Percentiles rank a stretch among this genome's conserved stretches.
phyloP scores from a whole-genome alignment of 2,888 invertebrate species.

The Lordiphosa fenestrarum region DNA sequence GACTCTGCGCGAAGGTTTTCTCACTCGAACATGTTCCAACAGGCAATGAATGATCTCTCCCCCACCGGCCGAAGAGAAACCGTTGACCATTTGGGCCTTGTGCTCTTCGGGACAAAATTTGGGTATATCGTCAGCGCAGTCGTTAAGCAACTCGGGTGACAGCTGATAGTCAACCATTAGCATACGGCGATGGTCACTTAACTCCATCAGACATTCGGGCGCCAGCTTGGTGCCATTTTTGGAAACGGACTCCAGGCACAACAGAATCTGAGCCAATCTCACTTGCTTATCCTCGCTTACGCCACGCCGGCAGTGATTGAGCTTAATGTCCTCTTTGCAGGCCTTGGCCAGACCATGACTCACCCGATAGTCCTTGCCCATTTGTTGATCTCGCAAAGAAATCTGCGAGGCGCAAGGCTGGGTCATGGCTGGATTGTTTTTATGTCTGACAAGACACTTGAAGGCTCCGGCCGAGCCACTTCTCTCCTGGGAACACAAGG shows the following conservation, averaged over 20 bases:
- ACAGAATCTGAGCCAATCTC: slow-evolving; percentile 92
- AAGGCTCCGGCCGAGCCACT: slow-evolving; percentile 92
- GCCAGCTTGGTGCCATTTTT: slow-evolving; percentile 87
- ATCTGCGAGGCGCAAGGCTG: slow-evolving; percentile 90
- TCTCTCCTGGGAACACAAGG: slow-evolving; percentile 86
- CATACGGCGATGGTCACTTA: slow-evolving; percentile 93
- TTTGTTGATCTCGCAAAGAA: slow-evolving; percentile 90
- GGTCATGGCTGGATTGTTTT: slow-evolving; percentile 85
- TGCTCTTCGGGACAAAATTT: slow-evolving; percentile 88
- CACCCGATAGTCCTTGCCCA: slow-evolving; percentile 94
- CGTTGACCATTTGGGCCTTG: slow-evolving; percentile 62
- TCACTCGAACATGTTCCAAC: slow-evolving; percentile 91
- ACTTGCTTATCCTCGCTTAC: slow-evolving; percentile 91
- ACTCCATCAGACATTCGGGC: slow-evolving; percentile 91
- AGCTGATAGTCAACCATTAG: slow-evolving; percentile 96
- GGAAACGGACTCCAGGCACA: slow-evolving; percentile 92
- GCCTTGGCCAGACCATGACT: slow-evolving; percentile 93
- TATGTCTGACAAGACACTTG: slow-evolving; percentile 93
- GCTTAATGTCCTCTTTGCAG: slow-evolving; percentile 94
- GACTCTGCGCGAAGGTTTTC: slow-evolving; percentile 83
- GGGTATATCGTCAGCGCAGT: slow-evolving; percentile 92
- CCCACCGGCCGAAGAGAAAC: slow-evolving; percentile 80
- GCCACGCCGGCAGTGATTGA: slow-evolving; percentile 90
- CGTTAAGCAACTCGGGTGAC: slow-evolving; percentile 93
- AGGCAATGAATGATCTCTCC: slow-evolving; percentile 97